Base-by-base conservation (phyloP, 92 coral and sea anemone species). In the Paramuricea clavata region DNA sequence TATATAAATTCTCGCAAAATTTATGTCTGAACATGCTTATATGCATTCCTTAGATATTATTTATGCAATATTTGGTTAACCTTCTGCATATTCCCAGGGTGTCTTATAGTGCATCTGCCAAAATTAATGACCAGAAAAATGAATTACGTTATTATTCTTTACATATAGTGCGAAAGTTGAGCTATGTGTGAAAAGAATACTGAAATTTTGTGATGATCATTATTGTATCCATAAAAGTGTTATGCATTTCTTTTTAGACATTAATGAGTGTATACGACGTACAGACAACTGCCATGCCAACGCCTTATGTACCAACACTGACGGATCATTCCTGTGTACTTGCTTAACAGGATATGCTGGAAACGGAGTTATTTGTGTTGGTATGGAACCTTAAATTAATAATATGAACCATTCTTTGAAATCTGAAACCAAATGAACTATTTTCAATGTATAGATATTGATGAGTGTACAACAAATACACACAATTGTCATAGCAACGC, bases 301-400 rank as follows among this genome's bases (percentile, higher is more conserved):
- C 12, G 91, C 91, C 26, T 7, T 73, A 12, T 87, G 91, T 72
- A 31, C 56, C 9, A 87, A 87, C 71, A 32, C 47, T 33, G 43
- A 49, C 0, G 91, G 91, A 28, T 34, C 87, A 32, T 87, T 81
- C 87, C 43, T 1, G 10, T 87, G 91, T 49, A 25, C 72, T n/a
- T 87, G 91, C 59, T 50, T 32, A 49, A 15, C 49, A 11, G 91
- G 91, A 64, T 87, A 87, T 75, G 61, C 27, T 47, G 91, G 91
- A 26, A 81, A 87, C 81, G 91, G 91, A 15, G 72, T 81, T 59
- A 60, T 26, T 49, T 87, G 91, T 72, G 7, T 49, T n/a, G 72
- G 85, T 39, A 31, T 59, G n/a, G n/a, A n/a, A n/a, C n/a, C n/a
- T n/a, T n/a, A n/a, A n/a, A n/a, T n/a, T n/a, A n/a, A n/a, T n/a